These are phyloP conservation scores for Macroglossus sobrinus DNA, from an alignment of 2,113 vertebrate species.

Conservation along the genomic window DNA sequence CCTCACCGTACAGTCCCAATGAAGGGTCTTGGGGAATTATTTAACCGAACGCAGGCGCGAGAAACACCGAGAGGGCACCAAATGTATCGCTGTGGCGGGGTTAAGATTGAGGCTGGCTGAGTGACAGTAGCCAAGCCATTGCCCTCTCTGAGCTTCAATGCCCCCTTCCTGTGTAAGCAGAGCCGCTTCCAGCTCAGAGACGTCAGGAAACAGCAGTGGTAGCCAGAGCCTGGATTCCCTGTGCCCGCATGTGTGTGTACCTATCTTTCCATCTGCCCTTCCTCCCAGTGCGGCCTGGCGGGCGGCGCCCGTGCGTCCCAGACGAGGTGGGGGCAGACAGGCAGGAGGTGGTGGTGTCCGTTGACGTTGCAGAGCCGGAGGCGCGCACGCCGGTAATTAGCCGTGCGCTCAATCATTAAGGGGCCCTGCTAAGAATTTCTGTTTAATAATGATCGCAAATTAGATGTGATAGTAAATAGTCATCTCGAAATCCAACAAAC, in stretches of 20 bases:
- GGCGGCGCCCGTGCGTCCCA: not conserved
- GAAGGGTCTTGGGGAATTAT: not conserved
- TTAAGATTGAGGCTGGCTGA: not conserved
- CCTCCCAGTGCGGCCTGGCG: not conserved
- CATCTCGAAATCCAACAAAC: conserved; percentile 83
- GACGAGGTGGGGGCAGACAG: not conserved
- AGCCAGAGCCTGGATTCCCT: not conserved
- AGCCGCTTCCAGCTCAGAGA: not conserved
- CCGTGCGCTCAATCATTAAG: conserved; percentile 80
- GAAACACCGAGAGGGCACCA: not conserved
- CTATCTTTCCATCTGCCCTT: not conserved
- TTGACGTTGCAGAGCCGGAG: conserved; percentile 78
- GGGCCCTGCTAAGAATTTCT: conserved; percentile 85
- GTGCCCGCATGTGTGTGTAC: rapidly evolving
- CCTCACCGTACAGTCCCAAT: rapidly evolving
- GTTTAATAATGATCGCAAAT: conserved; percentile 85
- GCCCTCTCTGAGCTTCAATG: not conserved
- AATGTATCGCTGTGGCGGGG: rapidly evolving
- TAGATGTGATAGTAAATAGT: conserved; percentile 86
- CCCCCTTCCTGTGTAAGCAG: not conserved
- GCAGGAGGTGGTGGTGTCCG: not conserved
- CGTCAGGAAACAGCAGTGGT: not conserved
- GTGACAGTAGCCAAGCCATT: not conserved
- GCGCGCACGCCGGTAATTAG: conserved; percentile 81
- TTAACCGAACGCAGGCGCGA: not conserved